Evolutionary conservation across 2,113 vertebrate species (phyloP).

Genomic region (Toxotes chatareus): DNA sequence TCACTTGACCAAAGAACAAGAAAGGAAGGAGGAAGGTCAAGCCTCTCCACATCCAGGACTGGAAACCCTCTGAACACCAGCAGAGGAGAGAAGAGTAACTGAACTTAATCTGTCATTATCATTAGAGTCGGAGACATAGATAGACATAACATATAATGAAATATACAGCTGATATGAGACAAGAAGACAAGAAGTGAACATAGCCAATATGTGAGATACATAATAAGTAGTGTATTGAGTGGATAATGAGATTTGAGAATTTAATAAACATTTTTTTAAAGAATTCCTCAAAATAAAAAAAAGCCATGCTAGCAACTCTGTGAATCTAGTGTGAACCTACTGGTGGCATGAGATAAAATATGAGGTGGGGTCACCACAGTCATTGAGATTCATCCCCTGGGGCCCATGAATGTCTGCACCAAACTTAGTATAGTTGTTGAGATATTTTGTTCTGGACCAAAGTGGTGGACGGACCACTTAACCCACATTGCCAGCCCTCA

Average conservation of each 20-base stretch:
- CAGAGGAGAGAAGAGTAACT: not conserved
- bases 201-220: not conserved
- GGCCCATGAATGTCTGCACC: not conserved
- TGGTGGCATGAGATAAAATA: no score
- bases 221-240: no score
- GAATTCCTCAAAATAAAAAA: no score
- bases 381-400: not conserved
- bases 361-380: no score
- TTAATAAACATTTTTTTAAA: no score
- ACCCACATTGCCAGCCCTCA: no score
- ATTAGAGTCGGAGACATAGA: not conserved
- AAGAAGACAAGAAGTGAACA: not conserved
- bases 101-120: not conserved
- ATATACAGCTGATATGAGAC: not conserved
- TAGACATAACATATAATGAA: not conserved
- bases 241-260: no score
- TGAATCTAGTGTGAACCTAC: no score
- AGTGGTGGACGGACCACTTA: not conserved
- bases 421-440: not conserved
- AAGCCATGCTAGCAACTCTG: not conserved
- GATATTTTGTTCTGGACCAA: not conserved
- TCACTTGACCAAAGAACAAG: slow-evolving; percentile 95
- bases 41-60: slow-evolving; percentile 99
- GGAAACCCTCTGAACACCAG: slow-evolving; percentile 92
- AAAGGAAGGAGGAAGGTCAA: slow-evolving; percentile 96